These are phyloP conservation scores for Rhinichthys osculus DNA, from an alignment of 2,797 vertebrate species.

Conservation along the genomic window DNA sequence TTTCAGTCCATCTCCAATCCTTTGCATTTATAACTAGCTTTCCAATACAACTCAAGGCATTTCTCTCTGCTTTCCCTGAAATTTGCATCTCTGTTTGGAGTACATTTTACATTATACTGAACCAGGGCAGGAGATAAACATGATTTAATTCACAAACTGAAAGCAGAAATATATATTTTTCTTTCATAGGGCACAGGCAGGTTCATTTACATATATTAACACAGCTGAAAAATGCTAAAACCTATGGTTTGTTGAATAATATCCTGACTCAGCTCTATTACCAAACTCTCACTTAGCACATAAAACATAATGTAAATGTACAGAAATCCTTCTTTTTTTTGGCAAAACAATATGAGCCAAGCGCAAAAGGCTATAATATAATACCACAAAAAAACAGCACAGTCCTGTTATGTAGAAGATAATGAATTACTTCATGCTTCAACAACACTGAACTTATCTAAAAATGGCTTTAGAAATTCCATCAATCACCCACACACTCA, in stretches of 20 bases:
- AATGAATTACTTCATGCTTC: not conserved
- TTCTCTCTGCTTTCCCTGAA: not conserved
- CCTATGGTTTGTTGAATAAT: not conserved
- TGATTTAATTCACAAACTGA: not conserved
- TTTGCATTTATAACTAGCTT: not conserved
- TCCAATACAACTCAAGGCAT: no score
- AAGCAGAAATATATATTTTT: conserved; percentile 7
- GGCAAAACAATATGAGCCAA: not conserved
- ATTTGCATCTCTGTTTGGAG: not conserved
- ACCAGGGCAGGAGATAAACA: not conserved
- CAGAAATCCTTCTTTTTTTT: not conserved
- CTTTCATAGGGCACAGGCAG: not conserved
- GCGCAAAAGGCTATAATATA: not conserved
- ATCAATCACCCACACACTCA: not conserved
- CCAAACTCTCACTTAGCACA: not conserved
- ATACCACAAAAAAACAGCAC: not conserved
- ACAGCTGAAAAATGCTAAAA: no score
- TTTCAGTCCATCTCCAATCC: not conserved
- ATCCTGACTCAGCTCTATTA: not conserved
- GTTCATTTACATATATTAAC: conserved; percentile 17
- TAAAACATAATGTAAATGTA: not conserved
- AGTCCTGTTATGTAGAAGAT: not conserved
- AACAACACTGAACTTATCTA: not conserved
- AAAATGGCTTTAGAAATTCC: conserved; percentile 6
- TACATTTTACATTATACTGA: not conserved